phyloP scores from a whole-genome alignment of 2,797 vertebrate genomes.

The Cheirogaleus major region DNA sequence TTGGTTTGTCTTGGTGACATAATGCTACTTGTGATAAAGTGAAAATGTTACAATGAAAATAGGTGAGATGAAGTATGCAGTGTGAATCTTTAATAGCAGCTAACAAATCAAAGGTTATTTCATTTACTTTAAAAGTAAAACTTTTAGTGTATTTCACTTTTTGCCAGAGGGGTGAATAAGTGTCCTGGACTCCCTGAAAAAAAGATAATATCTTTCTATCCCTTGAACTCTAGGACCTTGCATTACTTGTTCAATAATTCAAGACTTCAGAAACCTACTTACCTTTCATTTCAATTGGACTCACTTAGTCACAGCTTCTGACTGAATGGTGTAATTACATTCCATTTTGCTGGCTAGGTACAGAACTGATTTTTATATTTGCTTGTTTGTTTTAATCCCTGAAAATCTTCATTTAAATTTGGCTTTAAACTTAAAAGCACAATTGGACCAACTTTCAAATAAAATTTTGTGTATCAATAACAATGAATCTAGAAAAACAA shows the following conservation, averaged over 20 bases:
- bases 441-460: conserved; percentile 15
- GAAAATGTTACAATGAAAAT: conserved; percentile 44
- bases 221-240: not conserved
- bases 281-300: conserved; percentile 41
- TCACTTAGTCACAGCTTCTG: conserved; percentile 50
- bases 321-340: conserved; percentile 52
- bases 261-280: conserved; percentile 43
- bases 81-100: not conserved
- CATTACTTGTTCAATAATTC: conserved; percentile 64
- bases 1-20: conserved; percentile 63
- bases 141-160: conserved; percentile 41
- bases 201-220: not conserved
- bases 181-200: not conserved
- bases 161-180: conserved; percentile 4
- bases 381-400: conserved; percentile 42
- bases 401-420: conserved; percentile 38
- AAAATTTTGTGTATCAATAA: conserved; percentile 13
- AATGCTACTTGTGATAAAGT: conserved; percentile 58
- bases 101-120: conserved; percentile 23
- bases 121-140: conserved; percentile 46
- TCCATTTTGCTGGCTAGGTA: conserved; percentile 43
- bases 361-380: conserved; percentile 45
- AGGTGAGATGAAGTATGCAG: not conserved
- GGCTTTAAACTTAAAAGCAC: conserved; percentile 31
- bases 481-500: conserved; percentile 20